Conservation (phyloP, 2,888 invertebrate species). For the Leucozona laternaria region DNA sequence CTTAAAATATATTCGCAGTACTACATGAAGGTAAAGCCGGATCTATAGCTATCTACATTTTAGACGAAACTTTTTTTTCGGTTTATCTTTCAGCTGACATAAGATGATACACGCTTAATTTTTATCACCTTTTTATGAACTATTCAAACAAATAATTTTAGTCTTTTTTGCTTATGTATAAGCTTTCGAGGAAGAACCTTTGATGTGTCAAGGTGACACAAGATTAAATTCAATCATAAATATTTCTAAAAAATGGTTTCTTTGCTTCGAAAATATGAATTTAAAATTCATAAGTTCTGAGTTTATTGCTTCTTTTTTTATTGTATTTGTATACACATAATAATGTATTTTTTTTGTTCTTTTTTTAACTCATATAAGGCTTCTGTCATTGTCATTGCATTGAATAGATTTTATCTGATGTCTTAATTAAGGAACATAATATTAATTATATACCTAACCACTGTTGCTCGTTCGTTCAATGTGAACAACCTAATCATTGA, state of each 20-base stretch:
- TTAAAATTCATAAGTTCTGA: not conserved
- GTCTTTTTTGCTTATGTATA: not conserved
- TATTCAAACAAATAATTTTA: not conserved
- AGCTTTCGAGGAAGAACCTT: not conserved
- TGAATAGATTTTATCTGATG: conserved; percentile 15
- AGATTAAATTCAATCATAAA: not conserved
- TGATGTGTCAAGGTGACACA: not conserved
- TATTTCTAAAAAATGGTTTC: not conserved
- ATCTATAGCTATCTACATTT: not conserved
- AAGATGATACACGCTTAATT: not conserved
- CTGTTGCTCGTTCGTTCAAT: conserved; percentile 7
- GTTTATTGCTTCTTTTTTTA: not conserved
- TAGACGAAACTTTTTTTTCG: no score
- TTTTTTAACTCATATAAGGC: conserved; percentile 2
- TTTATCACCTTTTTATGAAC: not conserved
- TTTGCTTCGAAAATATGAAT: not conserved
- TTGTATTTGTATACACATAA: not conserved
- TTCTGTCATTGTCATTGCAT: conserved; percentile 23
- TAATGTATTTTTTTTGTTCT: not conserved
- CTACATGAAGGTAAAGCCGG: not conserved
- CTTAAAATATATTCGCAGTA: not conserved
- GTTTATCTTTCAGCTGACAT: not conserved
- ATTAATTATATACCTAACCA: conserved; percentile 13
- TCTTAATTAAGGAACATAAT: conserved; percentile 32
- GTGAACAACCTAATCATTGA: conserved; percentile 16